Evolutionary conservation across 2,888 invertebrate species (phyloP), one percentile per base, ranked within the genome.

Genomic region (Macroteleia sp.): DNA sequence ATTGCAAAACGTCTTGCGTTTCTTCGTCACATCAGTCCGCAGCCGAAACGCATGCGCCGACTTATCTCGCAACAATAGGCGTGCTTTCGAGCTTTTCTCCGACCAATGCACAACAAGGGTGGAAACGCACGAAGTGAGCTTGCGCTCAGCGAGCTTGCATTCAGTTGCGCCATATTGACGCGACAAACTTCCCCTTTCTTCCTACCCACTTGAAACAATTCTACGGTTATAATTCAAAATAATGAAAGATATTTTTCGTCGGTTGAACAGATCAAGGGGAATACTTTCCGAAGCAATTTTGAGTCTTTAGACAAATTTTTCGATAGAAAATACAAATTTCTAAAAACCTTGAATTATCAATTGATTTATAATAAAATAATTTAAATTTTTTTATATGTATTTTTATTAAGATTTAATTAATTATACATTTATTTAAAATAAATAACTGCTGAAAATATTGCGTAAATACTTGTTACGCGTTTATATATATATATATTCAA

Each of bases 11-110:
- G 42, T 42, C 42, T 42, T 22, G 10, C 9, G 12, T 22, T 42
- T n/a, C 42, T 3, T 22, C n/a, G 42, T n/a, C n/a, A n/a, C n/a
- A n/a, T n/a, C n/a, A n/a, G n/a, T n/a, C n/a, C n/a, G n/a, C n/a
- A n/a, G n/a, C n/a, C n/a, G n/a, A n/a, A n/a, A n/a, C 57, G 42
- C 57, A 57, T 32, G 57, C 57, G 57, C 32, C 10, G 3, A 3
- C 19, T 57, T 42, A 17, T 41, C 19, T 10, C 8, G 2, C 52
- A 12, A 59, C n/a, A n/a, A n/a, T 46, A 59, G 59, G 59, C 59
- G 59, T 59, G 59, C 32, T 34, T 59, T 46, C 34, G 59, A 59
- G 59, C 59, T 59, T 59, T 46, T 14, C 4, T 32, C 19, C 16
- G 25, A 32, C 59, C 59, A 59, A 59, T 59, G 30, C 9, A 9